Evolutionary conservation across 2,888 invertebrate genomes (phyloP).

Genomic region (Drosophila ustulata): DNA sequence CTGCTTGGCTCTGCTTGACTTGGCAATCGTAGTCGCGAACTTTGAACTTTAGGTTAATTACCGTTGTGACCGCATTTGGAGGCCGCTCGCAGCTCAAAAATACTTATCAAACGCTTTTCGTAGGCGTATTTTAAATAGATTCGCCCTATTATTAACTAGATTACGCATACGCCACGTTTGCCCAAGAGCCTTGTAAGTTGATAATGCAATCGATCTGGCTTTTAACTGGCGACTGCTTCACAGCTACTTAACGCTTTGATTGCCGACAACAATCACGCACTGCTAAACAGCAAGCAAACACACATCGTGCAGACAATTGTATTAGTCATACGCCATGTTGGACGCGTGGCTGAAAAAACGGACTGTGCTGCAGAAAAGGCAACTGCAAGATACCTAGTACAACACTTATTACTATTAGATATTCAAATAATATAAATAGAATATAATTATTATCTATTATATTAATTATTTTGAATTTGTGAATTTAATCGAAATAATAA

Average conservation of each 20-base stretch:
- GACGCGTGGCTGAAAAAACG: conserved; percentile 24
- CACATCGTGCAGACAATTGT: conserved; percentile 30
- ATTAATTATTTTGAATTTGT: too few species aligned
- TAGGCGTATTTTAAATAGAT: conserved; percentile 21
- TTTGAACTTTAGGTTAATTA: conserved; percentile 82
- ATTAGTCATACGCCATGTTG: conserved; percentile 68
- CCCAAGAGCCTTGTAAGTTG: neutral
- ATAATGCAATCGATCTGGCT: conserved; percentile 13
- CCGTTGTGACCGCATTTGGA: conserved; percentile 63
- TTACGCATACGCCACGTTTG: conserved; percentile 20
- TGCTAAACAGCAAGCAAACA: conserved; percentile 3
- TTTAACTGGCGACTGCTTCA: conserved; percentile 25
- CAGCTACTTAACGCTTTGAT: conserved; percentile 40
- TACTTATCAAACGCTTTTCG: conserved; percentile 7
- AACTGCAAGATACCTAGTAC: conserved; percentile 4
- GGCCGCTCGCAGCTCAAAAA: conserved; percentile 7
- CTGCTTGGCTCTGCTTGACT: conserved; percentile 29
- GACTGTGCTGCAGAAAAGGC: neutral
- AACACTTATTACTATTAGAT: too few species aligned
- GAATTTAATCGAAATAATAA: too few species aligned
- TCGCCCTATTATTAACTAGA: conserved; percentile 4
- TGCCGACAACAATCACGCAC: conserved; percentile 22
- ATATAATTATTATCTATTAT: too few species aligned
- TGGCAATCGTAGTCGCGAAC: conserved; percentile 60
- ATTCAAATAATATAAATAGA: too few species aligned